Evolutionary conservation across 1,140 invertebrate genomes (phyloP), one percentile per base, ranked within the genome.

Genomic region (Ceratosolen solmsi): DNA sequence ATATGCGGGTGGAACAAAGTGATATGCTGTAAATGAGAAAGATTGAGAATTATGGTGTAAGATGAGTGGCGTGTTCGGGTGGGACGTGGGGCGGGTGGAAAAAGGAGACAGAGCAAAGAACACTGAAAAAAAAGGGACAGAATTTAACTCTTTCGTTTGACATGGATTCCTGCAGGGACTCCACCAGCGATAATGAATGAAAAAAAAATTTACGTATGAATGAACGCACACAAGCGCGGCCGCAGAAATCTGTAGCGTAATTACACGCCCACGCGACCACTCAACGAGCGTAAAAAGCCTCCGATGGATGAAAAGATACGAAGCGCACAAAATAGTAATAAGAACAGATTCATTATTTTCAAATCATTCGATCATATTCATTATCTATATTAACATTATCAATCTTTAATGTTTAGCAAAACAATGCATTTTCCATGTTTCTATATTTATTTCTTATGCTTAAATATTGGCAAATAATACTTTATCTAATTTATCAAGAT

Each of bases 181-280:
- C 41, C 60, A 33, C 30, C 1, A 33, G 9, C 13, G 58, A 38
- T 77, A 77, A 78, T 78, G 76, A 78, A 78, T 78, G 76, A 38
- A 51, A n/a, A 33, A 5, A 46, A 46, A 27, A 46, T 38, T 5
- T 13, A 70, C 33, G 25, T 65, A 77, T 63, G 58, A 65, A 77
- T 63, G 58, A 65, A 77, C 27, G 22, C 7, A 27, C 30, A 49
- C 46, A 9, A 2, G 71, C 25, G 46, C 46, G 17, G 11, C 4
- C 20, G 25, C 46, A 56, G 63, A 82, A 82, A 82, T 58, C 72
- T 27, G 38, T 65, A 60, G 20, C 17, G 51, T 71, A 79, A 83
- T 84, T 84, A 82, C 75, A 33, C 63, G 80, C 46, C 46, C 73
- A 58, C 65, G 74, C 68, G 75, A 63, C 70, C 54, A 36, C 65